phyloP scores from a whole-genome alignment of 2,888 invertebrate species.

The Lycia hirtaria region DNA sequence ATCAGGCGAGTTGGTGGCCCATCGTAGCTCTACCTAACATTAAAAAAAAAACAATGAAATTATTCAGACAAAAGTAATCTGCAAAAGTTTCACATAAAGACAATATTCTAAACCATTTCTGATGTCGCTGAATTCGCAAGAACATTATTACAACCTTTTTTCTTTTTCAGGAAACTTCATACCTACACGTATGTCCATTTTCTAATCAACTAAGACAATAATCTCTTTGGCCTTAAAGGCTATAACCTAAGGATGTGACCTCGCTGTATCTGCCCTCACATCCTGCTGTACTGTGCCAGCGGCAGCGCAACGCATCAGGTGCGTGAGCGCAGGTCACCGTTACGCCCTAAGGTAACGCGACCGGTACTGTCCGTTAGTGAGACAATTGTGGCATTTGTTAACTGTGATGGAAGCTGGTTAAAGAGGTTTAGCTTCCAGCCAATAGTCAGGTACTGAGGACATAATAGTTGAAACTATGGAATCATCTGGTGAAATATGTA shows the following conservation, averaged over 20 bases:
- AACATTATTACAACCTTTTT: too few relatives aligned
- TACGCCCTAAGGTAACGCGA: slow-evolving; percentile 65
- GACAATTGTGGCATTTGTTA: slow-evolving; percentile 1
- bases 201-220: not conserved
- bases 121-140: too few relatives aligned
- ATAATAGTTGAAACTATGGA: too few relatives aligned
- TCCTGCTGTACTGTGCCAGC: slow-evolving; percentile 31
- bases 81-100: too few relatives aligned
- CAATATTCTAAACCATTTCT: too few relatives aligned
- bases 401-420: not conserved
- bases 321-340: slow-evolving; percentile 64
- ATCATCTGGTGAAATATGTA: too few relatives aligned
- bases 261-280: slow-evolving; percentile 30
- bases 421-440: not conserved
- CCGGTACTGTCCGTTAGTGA: slow-evolving; percentile 49
- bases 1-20: too few relatives aligned
- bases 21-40: too few relatives aligned
- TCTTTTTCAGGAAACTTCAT: too few relatives aligned
- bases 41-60: too few relatives aligned
- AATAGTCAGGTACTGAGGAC: too few relatives aligned
- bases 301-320: slow-evolving; percentile 60
- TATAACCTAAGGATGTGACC: slow-evolving; percentile 34
- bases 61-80: too few relatives aligned
- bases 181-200: not conserved
- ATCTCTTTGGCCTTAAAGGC: slow-evolving; percentile 3